phyloP scores from a whole-genome alignment of 2,113 vertebrate genomes.

The Silurus asotus region DNA sequence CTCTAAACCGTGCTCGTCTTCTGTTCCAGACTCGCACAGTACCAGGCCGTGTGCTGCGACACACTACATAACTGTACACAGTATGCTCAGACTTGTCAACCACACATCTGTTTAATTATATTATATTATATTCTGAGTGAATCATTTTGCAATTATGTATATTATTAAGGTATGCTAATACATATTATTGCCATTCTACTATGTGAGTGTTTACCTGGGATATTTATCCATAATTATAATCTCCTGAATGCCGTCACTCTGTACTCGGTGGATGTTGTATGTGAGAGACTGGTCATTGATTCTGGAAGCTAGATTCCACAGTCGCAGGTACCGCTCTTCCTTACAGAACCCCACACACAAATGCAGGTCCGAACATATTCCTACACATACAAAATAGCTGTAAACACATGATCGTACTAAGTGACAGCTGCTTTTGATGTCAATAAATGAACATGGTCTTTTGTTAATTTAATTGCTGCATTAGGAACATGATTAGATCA shows the following conservation, averaged over 20 bases:
- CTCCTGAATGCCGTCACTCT: conserved; percentile 63
- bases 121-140: not conserved
- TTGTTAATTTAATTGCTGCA: not conserved
- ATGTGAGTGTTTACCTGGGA: conserved; percentile 49
- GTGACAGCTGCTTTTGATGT: not conserved
- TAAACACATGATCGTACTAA: not conserved
- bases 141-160: not conserved
- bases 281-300: conserved; percentile 67
- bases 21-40: conserved; percentile 63
- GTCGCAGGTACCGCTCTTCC: conserved; percentile 59
- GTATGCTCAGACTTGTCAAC: not conserved
- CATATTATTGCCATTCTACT: not conserved
- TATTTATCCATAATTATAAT: conserved; percentile 57
- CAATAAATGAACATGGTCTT: not conserved
- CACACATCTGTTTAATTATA: not conserved
- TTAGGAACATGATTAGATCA: not conserved
- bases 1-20: conserved; percentile 58
- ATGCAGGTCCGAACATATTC: conserved; percentile 62
- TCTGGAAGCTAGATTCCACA: conserved; percentile 66
- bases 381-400: conserved; percentile 35
- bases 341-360: conserved; percentile 65
- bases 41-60: conserved; percentile 55
- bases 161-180: not conserved
- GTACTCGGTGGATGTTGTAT: conserved; percentile 61
- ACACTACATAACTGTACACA: conserved; percentile 58